Evolutionary conservation across 2,888 invertebrate species (phyloP).

Genomic region (Baccha elongata): DNA sequence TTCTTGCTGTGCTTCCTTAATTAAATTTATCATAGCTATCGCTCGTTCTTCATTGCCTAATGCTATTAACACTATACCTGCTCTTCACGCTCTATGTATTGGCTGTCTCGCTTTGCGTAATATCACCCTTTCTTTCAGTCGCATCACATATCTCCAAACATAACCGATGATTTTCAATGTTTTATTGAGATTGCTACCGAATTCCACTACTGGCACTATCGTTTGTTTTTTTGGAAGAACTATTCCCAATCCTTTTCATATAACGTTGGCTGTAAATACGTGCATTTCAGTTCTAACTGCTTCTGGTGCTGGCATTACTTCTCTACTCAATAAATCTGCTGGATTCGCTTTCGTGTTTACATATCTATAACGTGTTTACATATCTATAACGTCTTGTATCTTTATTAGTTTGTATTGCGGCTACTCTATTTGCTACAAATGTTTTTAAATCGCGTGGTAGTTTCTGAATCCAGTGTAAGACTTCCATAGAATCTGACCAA

Average conservation of each 20-base stretch:
- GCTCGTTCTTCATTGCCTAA: not conserved
- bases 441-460: slow-evolving; percentile 24
- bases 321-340: slow-evolving; percentile 38
- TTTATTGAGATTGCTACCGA: not conserved
- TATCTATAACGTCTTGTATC: slow-evolving; percentile 18
- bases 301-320: slow-evolving; percentile 18
- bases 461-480: slow-evolving; percentile 39
- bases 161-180: not conserved
- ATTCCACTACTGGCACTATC: not conserved
- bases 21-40: not conserved
- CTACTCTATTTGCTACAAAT: slow-evolving; percentile 33
- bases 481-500: slow-evolving; percentile 53
- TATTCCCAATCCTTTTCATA: no score
- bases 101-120: not conserved
- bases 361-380: no score
- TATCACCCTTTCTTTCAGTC: not conserved
- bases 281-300: slow-evolving; percentile 8
- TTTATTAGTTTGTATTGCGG: slow-evolving; percentile 21
- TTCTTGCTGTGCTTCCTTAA: not conserved
- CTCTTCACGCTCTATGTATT: not conserved
- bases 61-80: no score
- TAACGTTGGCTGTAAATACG: slow-evolving; percentile 29
- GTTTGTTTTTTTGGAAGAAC: no score
- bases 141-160: not conserved
- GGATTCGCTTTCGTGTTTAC: slow-evolving; percentile 37